Conservation (phyloP, 35 echinoderm and acorn worm species). For the Strongylocentrotus purpuratus region DNA sequence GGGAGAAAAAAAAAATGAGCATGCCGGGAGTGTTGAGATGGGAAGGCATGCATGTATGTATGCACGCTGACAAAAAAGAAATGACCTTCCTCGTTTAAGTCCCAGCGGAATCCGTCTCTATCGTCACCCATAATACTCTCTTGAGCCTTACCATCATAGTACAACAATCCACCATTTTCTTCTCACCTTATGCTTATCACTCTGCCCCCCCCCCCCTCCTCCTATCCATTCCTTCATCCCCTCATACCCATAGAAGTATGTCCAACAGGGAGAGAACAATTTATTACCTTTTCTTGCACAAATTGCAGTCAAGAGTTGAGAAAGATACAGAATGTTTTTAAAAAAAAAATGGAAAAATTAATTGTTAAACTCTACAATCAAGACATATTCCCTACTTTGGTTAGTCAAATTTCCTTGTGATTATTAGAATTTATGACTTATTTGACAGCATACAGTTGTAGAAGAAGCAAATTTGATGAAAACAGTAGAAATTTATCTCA, state of each 20-base stretch:
- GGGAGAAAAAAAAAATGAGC: neutral
- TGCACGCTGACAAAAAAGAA: constrained; percentile 18
- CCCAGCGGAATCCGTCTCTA: neutral
- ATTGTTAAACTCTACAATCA: no score
- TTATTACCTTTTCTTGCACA: neutral
- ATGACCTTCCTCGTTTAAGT: constrained; percentile 15
- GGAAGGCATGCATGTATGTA: constrained; percentile 1
- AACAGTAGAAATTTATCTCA: no score
- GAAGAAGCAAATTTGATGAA: no score
- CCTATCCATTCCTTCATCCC: neutral
- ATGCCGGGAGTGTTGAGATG: neutral
- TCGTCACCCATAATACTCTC: constrained; percentile 20
- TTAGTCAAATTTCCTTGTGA: no score
- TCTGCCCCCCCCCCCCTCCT: neutral
- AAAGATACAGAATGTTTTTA: no score
- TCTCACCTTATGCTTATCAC: neutral
- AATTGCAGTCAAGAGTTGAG: no score
- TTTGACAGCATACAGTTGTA: no score
- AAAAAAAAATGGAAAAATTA: no score
- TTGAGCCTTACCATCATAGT: neutral
- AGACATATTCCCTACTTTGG: no score
- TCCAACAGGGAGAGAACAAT: neutral
- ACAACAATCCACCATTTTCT: constrained; percentile 11
- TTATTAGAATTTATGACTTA: no score
- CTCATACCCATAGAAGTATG: neutral